These are phyloP conservation scores for Callipepla californica DNA, from an alignment of 2,113 vertebrate species.

Conservation along the genomic window DNA sequence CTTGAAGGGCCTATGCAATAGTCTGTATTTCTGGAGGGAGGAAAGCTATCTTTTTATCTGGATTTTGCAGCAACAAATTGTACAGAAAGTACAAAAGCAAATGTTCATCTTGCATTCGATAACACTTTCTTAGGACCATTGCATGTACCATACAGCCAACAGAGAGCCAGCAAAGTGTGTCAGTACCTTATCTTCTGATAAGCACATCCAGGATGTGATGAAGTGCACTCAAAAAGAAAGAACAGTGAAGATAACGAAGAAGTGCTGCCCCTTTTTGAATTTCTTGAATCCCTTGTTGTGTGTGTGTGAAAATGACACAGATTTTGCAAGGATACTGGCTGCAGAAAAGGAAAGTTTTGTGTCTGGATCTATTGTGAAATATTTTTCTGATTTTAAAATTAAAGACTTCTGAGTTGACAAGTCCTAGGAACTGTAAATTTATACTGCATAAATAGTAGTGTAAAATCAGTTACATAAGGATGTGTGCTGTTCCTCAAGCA, in stretches of 20 bases:
- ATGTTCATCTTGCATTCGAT: background rate
- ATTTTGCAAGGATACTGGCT: background rate
- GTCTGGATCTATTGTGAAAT: background rate
- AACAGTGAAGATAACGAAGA: background rate
- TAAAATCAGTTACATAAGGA: background rate
- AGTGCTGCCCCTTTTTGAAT: background rate
- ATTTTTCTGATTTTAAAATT: background rate
- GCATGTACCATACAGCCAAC: background rate
- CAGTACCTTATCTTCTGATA: conserved; percentile 15
- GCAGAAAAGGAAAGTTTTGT: background rate
- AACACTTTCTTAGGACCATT: background rate
- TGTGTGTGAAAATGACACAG: background rate
- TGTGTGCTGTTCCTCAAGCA: background rate
- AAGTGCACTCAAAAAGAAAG: background rate
- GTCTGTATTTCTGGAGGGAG: fast-evolving
- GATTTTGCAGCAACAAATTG: background rate
- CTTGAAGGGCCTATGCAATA: background rate
- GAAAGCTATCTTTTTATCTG: background rate
- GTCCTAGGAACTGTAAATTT: background rate
- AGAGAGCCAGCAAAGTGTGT: background rate
- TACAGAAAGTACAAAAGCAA: background rate
- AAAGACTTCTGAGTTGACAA: background rate
- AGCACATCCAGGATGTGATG: background rate
- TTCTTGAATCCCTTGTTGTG: background rate
- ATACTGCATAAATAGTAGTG: background rate